A percentile compares a stretch with the other conserved stretches of the same genome.
Evolutionary conservation across 2,888 invertebrate species (phyloP).

Genomic region (Ochropleura plecta): DNA sequence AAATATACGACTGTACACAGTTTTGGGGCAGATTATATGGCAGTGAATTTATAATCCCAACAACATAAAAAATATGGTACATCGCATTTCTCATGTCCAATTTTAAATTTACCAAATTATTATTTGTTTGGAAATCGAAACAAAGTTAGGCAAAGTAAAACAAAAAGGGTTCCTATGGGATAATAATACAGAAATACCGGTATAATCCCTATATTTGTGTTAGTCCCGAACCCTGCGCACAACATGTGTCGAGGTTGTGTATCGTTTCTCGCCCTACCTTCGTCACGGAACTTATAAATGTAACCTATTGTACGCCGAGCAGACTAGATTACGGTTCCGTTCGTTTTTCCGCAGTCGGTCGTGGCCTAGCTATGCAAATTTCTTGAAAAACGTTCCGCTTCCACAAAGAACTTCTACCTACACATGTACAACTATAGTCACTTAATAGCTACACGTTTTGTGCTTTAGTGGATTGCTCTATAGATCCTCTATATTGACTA

Average conservation of each 20-base stretch:
- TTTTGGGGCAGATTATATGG: slow-evolving; percentile 18
- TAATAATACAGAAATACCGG: slow-evolving; percentile 24
- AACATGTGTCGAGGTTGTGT: slow-evolving; percentile 54
- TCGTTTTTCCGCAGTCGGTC: slow-evolving; percentile 69
- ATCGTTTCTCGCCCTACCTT: slow-evolving; percentile 44
- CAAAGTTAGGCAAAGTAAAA: slow-evolving; percentile 20
- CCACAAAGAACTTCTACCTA: slow-evolving; percentile 62
- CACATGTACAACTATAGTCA: slow-evolving; percentile 37
- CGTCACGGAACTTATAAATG: slow-evolving; percentile 63
- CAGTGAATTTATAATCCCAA: slow-evolving; percentile 19
- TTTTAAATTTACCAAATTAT: slow-evolving; percentile 20
- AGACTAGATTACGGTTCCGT: slow-evolving; percentile 71
- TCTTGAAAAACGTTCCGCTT: slow-evolving; percentile 74
- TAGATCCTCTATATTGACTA: slow-evolving; percentile 24
- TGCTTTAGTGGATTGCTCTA: slow-evolving; percentile 33
- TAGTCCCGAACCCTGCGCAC: slow-evolving; percentile 37
- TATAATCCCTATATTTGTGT: slow-evolving; percentile 26
- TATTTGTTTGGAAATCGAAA: slow-evolving; percentile 30
- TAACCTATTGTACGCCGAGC: slow-evolving; percentile 63
- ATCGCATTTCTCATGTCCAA: background rate
- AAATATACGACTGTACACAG: slow-evolving; percentile 14
- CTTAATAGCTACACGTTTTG: slow-evolving; percentile 49
- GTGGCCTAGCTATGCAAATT: slow-evolving; percentile 79
- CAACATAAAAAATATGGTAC: slow-evolving; percentile 15
- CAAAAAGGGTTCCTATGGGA: slow-evolving; percentile 32